phyloP scores from a whole-genome alignment of 2,888 invertebrate genomes.

The Mayetiola destructor region DNA sequence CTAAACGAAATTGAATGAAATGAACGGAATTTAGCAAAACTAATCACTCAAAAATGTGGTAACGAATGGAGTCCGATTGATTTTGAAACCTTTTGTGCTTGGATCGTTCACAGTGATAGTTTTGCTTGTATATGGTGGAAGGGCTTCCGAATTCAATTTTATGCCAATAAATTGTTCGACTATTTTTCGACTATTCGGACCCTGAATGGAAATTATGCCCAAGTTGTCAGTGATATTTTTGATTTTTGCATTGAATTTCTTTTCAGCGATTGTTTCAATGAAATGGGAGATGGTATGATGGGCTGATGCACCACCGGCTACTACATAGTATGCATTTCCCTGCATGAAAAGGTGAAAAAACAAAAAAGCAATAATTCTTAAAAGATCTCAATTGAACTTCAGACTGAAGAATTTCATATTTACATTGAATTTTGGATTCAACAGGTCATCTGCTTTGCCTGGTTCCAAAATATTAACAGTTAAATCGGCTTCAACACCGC shows the following conservation, averaged over 20 bases:
- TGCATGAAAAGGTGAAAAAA: too few relatives aligned
- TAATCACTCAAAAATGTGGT: too few relatives aligned
- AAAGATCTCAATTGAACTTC: background rate
- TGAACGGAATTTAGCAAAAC: too few relatives aligned
- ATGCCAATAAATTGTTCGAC: constrained; percentile 44
- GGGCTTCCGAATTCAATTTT: constrained; percentile 44
- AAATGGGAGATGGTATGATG: constrained; percentile 64
- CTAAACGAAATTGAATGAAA: too few relatives aligned
- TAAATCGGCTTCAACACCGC: constrained; percentile 74
- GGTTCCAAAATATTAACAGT: constrained; percentile 51
- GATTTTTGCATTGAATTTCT: constrained; percentile 57
- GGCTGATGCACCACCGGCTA: constrained; percentile 66
- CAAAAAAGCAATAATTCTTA: background rate
- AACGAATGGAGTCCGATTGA: background rate
- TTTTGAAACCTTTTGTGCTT: background rate
- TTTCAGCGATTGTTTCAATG: constrained; percentile 47
- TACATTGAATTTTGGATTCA: constrained; percentile 50
- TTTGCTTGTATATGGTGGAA: constrained; percentile 45
- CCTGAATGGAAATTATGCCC: constrained; percentile 72
- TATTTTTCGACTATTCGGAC: constrained; percentile 44
- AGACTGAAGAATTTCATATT: constrained; percentile 24
- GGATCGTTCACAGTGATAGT: background rate
- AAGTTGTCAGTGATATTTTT: constrained; percentile 64
- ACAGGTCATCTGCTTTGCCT: constrained; percentile 45
- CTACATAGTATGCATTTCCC: constrained; percentile 66